Evolutionary conservation across 2,113 vertebrate species (phyloP).

Genomic region (Bubo blakistoni): DNA sequence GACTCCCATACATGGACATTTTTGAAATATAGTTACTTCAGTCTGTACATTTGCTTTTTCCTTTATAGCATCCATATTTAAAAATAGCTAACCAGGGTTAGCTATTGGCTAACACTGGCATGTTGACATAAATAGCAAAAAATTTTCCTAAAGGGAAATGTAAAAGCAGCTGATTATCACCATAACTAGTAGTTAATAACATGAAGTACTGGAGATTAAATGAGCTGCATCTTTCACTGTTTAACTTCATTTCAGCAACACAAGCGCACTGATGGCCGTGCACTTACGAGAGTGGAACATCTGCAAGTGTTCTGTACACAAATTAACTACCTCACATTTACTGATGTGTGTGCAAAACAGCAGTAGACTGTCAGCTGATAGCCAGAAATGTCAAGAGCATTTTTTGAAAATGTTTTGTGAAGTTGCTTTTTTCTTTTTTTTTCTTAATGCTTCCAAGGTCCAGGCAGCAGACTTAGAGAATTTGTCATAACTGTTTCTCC

Average conservation of each 20-base stretch:
- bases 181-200: neutral
- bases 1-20: neutral
- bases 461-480: neutral
- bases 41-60: neutral
- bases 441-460: neutral
- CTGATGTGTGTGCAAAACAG: neutral
- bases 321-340: neutral
- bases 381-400: neutral
- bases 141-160: neutral
- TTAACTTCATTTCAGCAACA: neutral
- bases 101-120: neutral
- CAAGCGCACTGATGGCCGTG: neutral
- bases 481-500: neutral
- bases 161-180: neutral
- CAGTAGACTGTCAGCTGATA: neutral
- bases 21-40: neutral
- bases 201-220: neutral
- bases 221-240: neutral
- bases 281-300: neutral
- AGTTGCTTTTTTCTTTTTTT: neutral
- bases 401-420: neutral
- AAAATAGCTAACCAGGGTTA: neutral
- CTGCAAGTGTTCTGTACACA: neutral
- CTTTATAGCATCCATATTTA: neutral
- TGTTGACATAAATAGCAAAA: neutral